phyloP scores from a whole-genome alignment of 2,113 vertebrate species.

The Misgurnus mizolepis region DNA sequence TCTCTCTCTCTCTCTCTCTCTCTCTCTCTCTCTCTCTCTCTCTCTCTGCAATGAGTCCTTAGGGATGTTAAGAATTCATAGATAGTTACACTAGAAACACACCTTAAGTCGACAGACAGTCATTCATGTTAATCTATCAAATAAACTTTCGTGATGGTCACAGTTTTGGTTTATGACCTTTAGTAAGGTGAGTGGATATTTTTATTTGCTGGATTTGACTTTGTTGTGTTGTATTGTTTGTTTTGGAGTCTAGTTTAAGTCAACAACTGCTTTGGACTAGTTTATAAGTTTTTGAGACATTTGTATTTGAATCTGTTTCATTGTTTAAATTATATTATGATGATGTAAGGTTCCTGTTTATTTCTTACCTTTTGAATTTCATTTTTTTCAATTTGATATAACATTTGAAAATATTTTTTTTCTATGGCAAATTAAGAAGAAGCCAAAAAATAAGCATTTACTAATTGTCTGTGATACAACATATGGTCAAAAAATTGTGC shows the following conservation, averaged over 20 bases:
- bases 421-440: too few relatives aligned
- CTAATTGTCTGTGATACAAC: too few relatives aligned
- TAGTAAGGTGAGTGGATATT: constrained; percentile 5
- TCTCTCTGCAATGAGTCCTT: not conserved
- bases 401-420: too few relatives aligned
- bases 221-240: not conserved
- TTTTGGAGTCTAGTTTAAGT: not conserved
- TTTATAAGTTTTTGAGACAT: not conserved
- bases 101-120: constrained; percentile 26
- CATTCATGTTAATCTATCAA: constrained; percentile 2
- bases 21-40: constrained; percentile 4
- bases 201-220: not conserved
- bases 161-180: constrained; percentile 2
- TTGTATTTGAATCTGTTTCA: not conserved
- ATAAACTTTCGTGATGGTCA: not conserved
- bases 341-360: too few relatives aligned
- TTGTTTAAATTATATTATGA: not conserved
- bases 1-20: too few relatives aligned
- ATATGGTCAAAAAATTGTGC: too few relatives aligned
- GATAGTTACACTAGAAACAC: not conserved
- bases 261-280: not conserved
- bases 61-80: constrained; percentile 4
- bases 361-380: too few relatives aligned
- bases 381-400: too few relatives aligned
- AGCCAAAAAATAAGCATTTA: too few relatives aligned